Conservation (phyloP, 2,888 invertebrate genomes). For the Temnothorax ravouxi region DNA sequence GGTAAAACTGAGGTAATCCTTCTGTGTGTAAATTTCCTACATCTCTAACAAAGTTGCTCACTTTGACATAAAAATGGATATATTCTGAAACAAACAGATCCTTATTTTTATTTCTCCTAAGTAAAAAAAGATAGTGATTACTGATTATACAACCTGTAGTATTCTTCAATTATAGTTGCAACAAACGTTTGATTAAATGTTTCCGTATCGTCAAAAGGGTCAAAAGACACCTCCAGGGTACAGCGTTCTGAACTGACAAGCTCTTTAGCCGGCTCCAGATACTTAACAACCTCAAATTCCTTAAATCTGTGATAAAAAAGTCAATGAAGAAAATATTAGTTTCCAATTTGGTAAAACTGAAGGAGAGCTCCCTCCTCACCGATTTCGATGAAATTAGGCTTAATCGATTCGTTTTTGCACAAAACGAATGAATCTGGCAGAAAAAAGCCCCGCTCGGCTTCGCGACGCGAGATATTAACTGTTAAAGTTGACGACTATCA, state of each 20-base stretch:
- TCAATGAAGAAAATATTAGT: neutral
- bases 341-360: too few species aligned
- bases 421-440: too few species aligned
- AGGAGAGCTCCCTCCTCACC: too few species aligned
- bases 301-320: slow-evolving; percentile 87
- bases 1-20: slow-evolving; percentile 95
- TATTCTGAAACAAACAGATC: slow-evolving; percentile 88
- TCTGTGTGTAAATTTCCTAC: slow-evolving; percentile 89
- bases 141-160: slow-evolving; percentile 89
- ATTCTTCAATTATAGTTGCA: slow-evolving; percentile 97
- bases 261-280: slow-evolving; percentile 93
- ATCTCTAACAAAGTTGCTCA: slow-evolving; percentile 95
- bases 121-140: neutral
- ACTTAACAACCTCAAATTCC: slow-evolving; percentile 96
- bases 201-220: slow-evolving; percentile 97
- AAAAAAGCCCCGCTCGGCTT: too few species aligned
- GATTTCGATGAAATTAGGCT: too few species aligned
- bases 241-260: slow-evolving; percentile 95
- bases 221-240: slow-evolving; percentile 97
- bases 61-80: slow-evolving; percentile 97
- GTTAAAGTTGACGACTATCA: too few species aligned
- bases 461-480: too few species aligned
- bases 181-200: slow-evolving; percentile 97
- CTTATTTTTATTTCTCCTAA: neutral
- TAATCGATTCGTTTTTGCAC: too few species aligned